Percentiles rank a stretch among this genome's conserved stretches.
phyloP scores from a whole-genome alignment of 2,113 vertebrate species.

The Aviceda subcristata region DNA sequence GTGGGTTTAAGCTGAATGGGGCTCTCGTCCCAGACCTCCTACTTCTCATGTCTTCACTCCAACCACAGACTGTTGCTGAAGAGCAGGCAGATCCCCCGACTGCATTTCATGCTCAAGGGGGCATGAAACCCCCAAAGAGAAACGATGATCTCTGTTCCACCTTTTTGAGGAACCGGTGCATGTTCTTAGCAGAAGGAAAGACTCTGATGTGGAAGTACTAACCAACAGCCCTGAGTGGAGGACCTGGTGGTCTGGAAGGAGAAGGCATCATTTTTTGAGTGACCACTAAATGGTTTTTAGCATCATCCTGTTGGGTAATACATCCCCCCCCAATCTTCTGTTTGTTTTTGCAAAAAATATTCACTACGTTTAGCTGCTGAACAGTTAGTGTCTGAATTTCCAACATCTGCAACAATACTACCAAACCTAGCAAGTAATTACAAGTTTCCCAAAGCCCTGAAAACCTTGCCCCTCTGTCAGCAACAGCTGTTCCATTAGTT shows the following conservation, averaged over 20 bases:
- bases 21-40: not conserved
- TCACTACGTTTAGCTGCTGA: not conserved
- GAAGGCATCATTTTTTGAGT: not conserved
- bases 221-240: not conserved
- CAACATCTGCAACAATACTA: not conserved
- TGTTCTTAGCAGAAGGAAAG: not conserved
- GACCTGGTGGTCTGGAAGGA: not conserved
- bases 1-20: not conserved
- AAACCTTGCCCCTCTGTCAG: conserved; percentile 1
- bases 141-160: not conserved
- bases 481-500: conserved; percentile 48
- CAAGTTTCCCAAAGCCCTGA: conserved; percentile 30
- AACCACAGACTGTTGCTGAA: not conserved
- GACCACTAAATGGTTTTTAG: not conserved
- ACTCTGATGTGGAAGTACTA: not conserved
- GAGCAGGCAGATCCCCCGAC: not conserved
- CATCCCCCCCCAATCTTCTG: not conserved
- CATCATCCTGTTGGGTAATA: not conserved
- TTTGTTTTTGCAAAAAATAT: not conserved
- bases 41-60: not conserved
- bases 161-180: not conserved
- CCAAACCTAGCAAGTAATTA: conserved; percentile 46
- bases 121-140: not conserved
- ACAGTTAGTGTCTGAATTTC: not conserved
- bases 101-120: not conserved